These are phyloP conservation scores for Acrocephalus scirpaceus DNA, from an alignment of 2,797 vertebrate species.

Conservation along the genomic window DNA sequence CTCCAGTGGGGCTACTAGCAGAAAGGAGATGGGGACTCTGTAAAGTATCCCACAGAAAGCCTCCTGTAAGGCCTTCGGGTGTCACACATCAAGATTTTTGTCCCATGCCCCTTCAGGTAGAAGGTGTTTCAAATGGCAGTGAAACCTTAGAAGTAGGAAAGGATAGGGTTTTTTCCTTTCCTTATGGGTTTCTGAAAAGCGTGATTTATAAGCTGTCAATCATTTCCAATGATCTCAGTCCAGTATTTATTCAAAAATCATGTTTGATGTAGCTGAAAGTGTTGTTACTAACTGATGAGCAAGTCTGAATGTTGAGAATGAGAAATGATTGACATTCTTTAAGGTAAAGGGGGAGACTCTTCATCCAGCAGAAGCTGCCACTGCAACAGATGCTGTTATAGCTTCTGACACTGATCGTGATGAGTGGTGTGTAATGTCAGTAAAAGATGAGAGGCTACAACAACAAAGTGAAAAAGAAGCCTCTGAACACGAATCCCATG, in stretches of 20 bases:
- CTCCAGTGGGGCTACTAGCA: neutral
- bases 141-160: slow-evolving; percentile 23
- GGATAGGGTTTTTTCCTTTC: neutral
- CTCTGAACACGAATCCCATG: slow-evolving; percentile 53
- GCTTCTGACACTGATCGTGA: slow-evolving; percentile 69
- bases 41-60: neutral
- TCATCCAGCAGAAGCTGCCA: slow-evolving; percentile 61
- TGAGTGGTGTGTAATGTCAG: slow-evolving; percentile 64
- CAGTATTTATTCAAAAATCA: slow-evolving; percentile 70
- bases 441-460: slow-evolving; percentile 65
- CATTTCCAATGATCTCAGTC: slow-evolving; percentile 60
- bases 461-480: slow-evolving; percentile 61
- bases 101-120: neutral
- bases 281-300: slow-evolving; percentile 70
- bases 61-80: neutral
- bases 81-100: slow-evolving; percentile 1
- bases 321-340: slow-evolving; percentile 73
- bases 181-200: slow-evolving; percentile 5
- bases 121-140: slow-evolving; percentile 39
- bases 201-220: slow-evolving; percentile 63
- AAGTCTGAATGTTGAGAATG: slow-evolving; percentile 62
- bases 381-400: slow-evolving; percentile 68
- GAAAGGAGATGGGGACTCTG: neutral
- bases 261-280: slow-evolving; percentile 64
- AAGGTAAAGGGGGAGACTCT: slow-evolving; percentile 61